A percentile compares a stretch with the other conserved stretches of the same genome.
Conservation (phyloP, 1,140 invertebrate genomes). For the silkworm (Bombyx mori) region DNA sequence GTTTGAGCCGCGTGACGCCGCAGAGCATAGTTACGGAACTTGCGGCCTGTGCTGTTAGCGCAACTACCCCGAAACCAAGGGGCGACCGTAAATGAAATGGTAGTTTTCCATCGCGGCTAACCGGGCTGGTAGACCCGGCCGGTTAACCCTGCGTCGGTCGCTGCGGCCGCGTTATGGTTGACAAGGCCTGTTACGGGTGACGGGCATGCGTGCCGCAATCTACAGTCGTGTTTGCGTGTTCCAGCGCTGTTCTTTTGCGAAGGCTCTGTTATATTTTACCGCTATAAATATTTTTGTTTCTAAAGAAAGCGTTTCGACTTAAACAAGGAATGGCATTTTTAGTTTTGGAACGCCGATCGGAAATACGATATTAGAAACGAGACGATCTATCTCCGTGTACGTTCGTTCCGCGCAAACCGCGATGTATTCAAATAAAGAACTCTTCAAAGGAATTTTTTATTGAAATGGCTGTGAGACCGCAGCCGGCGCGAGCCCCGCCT, state of each 20-base stretch:
- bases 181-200: constrained; percentile 57
- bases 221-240: constrained; percentile 44
- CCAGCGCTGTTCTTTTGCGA: not conserved
- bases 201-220: constrained; percentile 38
- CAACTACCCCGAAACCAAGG: constrained; percentile 57
- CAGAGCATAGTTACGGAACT: constrained; percentile 60
- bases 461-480: constrained; percentile 62
- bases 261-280: not conserved
- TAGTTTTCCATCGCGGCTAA: constrained; percentile 56
- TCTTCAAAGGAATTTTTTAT: constrained; percentile 64
- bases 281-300: not conserved
- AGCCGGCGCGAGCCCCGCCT: constrained; percentile 48
- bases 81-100: constrained; percentile 65
- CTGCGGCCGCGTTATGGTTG: constrained; percentile 65
- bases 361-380: constrained; percentile 20
- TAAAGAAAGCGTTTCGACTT: too few species aligned
- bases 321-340: constrained; percentile 3
- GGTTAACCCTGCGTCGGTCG: constrained; percentile 29
- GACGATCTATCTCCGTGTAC: constrained; percentile 12
- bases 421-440: constrained; percentile 63
- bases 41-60: constrained; percentile 52
- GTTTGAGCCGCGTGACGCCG: constrained; percentile 30
- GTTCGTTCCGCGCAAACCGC: constrained; percentile 32
- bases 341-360: constrained; percentile 6
- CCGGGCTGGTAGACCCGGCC: constrained; percentile 26